phyloP scores from a whole-genome alignment of 2,113 vertebrate genomes.

The Cathartes aura region DNA sequence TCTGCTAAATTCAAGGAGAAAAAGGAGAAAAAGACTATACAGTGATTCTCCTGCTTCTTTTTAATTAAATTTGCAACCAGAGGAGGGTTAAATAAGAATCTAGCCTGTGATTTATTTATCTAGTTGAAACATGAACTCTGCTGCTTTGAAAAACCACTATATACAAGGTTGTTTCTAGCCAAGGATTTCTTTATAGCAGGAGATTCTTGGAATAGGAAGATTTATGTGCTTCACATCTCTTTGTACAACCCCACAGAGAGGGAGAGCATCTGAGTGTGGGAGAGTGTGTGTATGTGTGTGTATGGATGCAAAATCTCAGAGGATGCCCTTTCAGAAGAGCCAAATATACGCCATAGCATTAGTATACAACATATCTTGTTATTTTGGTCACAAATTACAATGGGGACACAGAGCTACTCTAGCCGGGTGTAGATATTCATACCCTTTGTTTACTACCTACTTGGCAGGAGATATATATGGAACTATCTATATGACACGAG shows the following conservation, averaged over 20 bases:
- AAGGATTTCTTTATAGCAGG: not conserved
- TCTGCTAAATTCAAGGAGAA: not conserved
- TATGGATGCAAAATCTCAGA: not conserved
- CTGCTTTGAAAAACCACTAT: not conserved
- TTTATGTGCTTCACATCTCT: not conserved
- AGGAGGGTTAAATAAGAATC: not conserved
- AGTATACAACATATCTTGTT: not conserved
- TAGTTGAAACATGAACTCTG: not conserved
- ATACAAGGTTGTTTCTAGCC: not conserved
- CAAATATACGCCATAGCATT: not conserved
- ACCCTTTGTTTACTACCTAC: not conserved
- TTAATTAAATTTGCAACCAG: not conserved
- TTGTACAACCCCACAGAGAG: not conserved
- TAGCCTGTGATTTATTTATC: not conserved
- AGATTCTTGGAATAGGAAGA: not conserved
- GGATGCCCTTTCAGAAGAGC: not conserved
- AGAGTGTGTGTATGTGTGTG: not conserved
- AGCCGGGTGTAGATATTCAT: not conserved
- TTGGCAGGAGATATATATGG: not conserved
- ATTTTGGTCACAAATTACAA: not conserved
- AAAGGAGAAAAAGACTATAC: not conserved
- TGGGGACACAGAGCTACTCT: not conserved
- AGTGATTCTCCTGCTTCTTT: not conserved
- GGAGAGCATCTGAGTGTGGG: not conserved
- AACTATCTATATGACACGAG: not conserved